Conservation (phyloP, 1,140 invertebrate species). For the Plectrocnemia conspersa region DNA sequence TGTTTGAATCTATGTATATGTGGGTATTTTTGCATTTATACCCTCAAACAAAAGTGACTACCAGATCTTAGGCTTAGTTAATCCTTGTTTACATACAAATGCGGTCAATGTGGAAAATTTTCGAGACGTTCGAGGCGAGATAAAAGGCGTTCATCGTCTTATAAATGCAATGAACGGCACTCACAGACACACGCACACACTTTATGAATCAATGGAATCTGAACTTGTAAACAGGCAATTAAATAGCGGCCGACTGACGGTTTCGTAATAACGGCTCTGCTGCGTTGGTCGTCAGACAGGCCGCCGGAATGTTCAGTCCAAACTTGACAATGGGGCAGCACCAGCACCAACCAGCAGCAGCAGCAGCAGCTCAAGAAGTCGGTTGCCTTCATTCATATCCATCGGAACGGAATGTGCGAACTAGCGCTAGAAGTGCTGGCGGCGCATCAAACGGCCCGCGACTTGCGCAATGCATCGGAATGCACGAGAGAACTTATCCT, state of each 20-base stretch:
- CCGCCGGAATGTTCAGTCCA: not conserved
- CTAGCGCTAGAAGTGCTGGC: not conserved
- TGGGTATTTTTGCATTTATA: no score
- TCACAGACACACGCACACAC: no score
- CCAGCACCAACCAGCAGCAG: no score
- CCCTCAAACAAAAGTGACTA: no score
- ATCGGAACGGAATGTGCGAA: not conserved
- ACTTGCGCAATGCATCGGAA: slow-evolving; percentile 18
- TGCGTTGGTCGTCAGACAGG: no score
- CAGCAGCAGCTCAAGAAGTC: not conserved
- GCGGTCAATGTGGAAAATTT: no score
- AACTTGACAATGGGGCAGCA: slow-evolving; percentile 15
- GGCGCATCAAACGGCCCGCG: not conserved
- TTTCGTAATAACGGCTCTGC: not conserved
- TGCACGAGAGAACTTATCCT: slow-evolving; percentile 8
- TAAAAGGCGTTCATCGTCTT: no score
- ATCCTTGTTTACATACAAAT: no score
- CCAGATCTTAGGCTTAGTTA: no score
- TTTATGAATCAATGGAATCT: not conserved
- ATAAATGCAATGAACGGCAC: no score
- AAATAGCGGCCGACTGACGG: not conserved
- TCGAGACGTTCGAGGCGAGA: no score
- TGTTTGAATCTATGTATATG: no score
- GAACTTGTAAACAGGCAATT: not conserved
- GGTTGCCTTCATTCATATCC: slow-evolving; percentile 13